Evolutionary conservation across 1,140 invertebrate species (phyloP).

Genomic region (Hypsibius dujardini): DNA sequence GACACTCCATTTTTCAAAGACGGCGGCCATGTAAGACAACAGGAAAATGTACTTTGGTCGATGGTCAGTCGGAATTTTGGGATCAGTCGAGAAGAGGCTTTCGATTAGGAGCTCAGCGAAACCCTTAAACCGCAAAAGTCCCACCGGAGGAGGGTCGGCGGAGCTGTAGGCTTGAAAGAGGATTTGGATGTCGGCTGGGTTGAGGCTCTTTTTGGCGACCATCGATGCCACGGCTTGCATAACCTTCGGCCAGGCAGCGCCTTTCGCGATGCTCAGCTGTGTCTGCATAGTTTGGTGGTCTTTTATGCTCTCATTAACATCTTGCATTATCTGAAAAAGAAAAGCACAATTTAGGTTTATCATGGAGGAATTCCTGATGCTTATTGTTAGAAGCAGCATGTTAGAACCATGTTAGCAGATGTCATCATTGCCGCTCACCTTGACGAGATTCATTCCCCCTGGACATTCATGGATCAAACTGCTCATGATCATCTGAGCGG

Average conservation of each 20-base stretch:
- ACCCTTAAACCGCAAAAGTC: conserved; percentile 77
- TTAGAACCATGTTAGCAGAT: too few species aligned
- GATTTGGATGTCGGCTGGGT: conserved; percentile 72
- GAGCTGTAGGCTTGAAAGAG: conserved; percentile 51
- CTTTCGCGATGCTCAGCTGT: conserved; percentile 17
- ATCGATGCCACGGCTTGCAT: conserved; percentile 83
- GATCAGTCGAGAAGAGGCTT: conserved; percentile 72
- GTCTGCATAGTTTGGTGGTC: background rate
- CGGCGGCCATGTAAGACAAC: conserved; percentile 80
- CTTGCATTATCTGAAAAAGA: conserved; percentile 10
- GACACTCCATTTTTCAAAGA: conserved; percentile 50
- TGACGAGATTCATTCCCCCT: conserved; percentile 13
- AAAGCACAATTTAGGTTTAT: background rate
- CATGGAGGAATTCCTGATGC: background rate
- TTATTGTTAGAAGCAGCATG: too few species aligned
- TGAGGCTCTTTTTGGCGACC: conserved; percentile 78
- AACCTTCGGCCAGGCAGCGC: conserved; percentile 57
- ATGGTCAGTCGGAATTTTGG: conserved; percentile 85
- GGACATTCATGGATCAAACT: conserved; percentile 61
- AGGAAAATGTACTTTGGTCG: conserved; percentile 92
- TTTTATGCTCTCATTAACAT: conserved; percentile 5
- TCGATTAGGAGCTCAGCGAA: conserved; percentile 89
- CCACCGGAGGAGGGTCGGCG: conserved; percentile 74
- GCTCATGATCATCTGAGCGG: conserved; percentile 83
- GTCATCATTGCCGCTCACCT: background rate